Evolutionary conservation across 2,797 vertebrate genomes (phyloP).

Genomic region (Manis crassicaudata): DNA sequence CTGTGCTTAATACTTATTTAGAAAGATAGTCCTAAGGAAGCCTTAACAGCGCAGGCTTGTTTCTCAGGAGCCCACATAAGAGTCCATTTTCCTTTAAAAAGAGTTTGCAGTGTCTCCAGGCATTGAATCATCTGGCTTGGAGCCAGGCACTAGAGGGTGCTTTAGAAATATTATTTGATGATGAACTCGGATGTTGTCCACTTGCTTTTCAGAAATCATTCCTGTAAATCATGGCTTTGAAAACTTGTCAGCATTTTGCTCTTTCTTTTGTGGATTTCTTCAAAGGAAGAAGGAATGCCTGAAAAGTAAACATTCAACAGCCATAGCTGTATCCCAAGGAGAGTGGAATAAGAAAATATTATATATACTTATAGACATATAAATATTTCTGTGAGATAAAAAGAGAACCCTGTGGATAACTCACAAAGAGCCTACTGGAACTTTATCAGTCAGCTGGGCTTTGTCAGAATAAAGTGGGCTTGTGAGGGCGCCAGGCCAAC

Average conservation of each 20-base stretch:
- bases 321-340: slow-evolving; percentile 49
- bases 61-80: neutral
- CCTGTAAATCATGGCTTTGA: slow-evolving; percentile 69
- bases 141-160: slow-evolving; percentile 64
- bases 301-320: slow-evolving; percentile 70
- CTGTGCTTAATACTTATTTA: neutral
- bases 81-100: slow-evolving; percentile 35
- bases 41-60: neutral
- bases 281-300: slow-evolving; percentile 76
- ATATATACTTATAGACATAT: slow-evolving; percentile 68
- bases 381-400: slow-evolving; percentile 78
- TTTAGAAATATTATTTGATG: slow-evolving; percentile 76
- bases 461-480: slow-evolving; percentile 41
- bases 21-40: neutral
- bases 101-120: neutral
- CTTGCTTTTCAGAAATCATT: slow-evolving; percentile 70
- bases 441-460: slow-evolving; percentile 54
- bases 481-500: neutral
- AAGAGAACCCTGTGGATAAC: slow-evolving; percentile 70
- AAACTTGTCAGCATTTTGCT: slow-evolving; percentile 62
- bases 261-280: slow-evolving; percentile 74
- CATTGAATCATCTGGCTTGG: slow-evolving; percentile 27
- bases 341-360: slow-evolving; percentile 62
- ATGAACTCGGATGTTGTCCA: slow-evolving; percentile 68
- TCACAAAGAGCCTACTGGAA: slow-evolving; percentile 61